These are phyloP conservation scores for Rhinichthys osculus DNA, from an alignment of 2,797 vertebrate genomes.

Conservation along the genomic window DNA sequence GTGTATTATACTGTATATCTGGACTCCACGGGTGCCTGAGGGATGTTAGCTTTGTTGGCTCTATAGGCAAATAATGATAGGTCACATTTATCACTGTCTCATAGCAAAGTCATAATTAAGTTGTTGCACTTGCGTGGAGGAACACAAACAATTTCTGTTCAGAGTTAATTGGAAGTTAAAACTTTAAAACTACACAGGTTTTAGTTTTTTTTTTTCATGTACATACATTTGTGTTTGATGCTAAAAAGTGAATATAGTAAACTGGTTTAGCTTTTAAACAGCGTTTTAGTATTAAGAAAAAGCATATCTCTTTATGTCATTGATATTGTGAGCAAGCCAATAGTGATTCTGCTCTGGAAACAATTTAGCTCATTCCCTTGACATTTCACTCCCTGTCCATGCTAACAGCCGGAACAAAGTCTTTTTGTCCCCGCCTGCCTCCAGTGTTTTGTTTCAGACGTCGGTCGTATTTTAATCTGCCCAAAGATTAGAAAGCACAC, in stretches of 20 bases:
- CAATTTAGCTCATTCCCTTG: constrained; percentile 15
- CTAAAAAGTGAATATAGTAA: not conserved
- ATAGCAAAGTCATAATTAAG: constrained; percentile 24
- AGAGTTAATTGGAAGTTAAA: constrained; percentile 17
- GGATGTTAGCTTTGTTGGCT: constrained; percentile 16
- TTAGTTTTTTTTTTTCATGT: not conserved
- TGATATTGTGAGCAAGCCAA: not conserved
- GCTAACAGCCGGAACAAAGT: constrained; percentile 36
- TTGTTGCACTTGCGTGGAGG: not conserved
- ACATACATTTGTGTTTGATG: not conserved
- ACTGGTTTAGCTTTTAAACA: not conserved
- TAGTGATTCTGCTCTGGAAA: constrained; percentile 4
- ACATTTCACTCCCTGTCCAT: constrained; percentile 19
- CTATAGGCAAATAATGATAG: constrained; percentile 33
- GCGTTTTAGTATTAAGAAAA: not conserved
- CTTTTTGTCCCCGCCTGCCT: constrained; percentile 24
- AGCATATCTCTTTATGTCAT: not conserved
- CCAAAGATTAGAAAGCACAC: constrained; percentile 42
- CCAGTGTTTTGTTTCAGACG: constrained; percentile 38
- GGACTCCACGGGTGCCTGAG: not conserved
- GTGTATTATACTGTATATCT: constrained; percentile 25
- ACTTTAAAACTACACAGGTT: constrained; percentile 6
- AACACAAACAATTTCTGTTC: constrained; percentile 1
- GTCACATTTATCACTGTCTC: constrained; percentile 33
- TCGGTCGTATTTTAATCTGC: constrained; percentile 39